These are phyloP conservation scores for Equus przewalskii DNA, from an alignment of 2,113 vertebrate species.

Conservation along the genomic window DNA sequence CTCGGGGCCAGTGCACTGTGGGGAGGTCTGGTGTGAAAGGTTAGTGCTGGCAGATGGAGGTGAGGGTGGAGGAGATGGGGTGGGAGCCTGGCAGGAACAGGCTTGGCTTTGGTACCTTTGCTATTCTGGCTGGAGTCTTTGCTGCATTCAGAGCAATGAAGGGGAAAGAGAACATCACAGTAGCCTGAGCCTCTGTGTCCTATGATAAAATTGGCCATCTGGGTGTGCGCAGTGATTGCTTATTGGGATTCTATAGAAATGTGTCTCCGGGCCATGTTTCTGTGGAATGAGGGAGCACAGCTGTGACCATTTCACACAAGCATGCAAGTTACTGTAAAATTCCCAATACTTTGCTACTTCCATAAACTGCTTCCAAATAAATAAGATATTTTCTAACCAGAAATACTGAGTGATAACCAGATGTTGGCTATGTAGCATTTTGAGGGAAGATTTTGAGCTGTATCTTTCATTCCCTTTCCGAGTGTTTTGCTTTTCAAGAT, in stretches of 20 bases:
- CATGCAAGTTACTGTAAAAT: slow-evolving; percentile 78
- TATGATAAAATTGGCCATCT: slow-evolving; percentile 85
- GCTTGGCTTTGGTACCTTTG: slow-evolving; percentile 26
- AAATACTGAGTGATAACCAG: slow-evolving; percentile 83
- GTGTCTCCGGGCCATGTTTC: slow-evolving; percentile 85
- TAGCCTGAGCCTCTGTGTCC: slow-evolving; percentile 79
- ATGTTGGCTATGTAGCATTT: slow-evolving; percentile 81
- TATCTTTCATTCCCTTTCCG: slow-evolving; percentile 79
- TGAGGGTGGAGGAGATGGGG: rapidly evolving
- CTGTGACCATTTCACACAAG: slow-evolving; percentile 84
- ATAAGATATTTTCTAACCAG: slow-evolving; percentile 84
- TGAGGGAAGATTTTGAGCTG: slow-evolving; percentile 54
- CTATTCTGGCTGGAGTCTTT: background rate
- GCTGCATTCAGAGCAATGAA: slow-evolving; percentile 16
- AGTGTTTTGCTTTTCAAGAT: slow-evolving; percentile 73
- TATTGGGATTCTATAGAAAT: slow-evolving; percentile 77
- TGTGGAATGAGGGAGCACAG: slow-evolving; percentile 82
- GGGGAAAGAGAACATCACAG: slow-evolving; percentile 42
- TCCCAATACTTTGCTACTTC: slow-evolving; percentile 80
- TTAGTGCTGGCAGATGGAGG: background rate
- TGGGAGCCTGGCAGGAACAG: background rate
- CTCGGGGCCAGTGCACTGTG: rapidly evolving
- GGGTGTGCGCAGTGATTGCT: slow-evolving; percentile 81
- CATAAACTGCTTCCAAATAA: slow-evolving; percentile 80
- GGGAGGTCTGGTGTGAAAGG: background rate